Base-by-base conservation (phyloP, 2,888 invertebrate species). In the Ametastegia equiseti region DNA sequence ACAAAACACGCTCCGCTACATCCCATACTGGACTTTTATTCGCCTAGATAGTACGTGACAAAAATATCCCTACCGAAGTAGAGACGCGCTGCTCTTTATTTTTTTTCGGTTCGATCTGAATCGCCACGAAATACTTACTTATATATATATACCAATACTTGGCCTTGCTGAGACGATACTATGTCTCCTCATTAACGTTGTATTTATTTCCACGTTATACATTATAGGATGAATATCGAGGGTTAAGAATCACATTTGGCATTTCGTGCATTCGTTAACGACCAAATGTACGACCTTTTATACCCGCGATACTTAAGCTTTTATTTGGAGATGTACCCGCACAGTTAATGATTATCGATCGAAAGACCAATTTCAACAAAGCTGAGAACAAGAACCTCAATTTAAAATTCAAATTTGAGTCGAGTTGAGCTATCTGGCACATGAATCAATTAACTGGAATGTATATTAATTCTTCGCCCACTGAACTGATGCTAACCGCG, bases 341-440 rank as follows among this genome's bases (percentile, higher is more conserved):
- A 60, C 30, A 30, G 60, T 60, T 60, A 15, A 60, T 30, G 15
- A 60, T 60, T 13, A 60, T n/a, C 60, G 30, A 60, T 60, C 27
- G 30, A 13, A 60, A 60, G 60, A 60, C 60, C 60, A 60, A 60
- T 27, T 30, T 60, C 30, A 27, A 60, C 60, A 60, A 60, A 30
- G 27, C 60, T 30, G 60, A 15, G 60, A 23, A 60, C 60, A 30
- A 60, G 30, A 60, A 60, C 60, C 60, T 60, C 30, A 60, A 60
- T 60, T 60, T 60, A 6, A 15, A 60, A 60, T 27, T 60, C 13
- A 60, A 60, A 60, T 60, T 60, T 5, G 9, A 42, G 5, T n/a
- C 11, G 54, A 23, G 54, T 54, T 54, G 23, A 54, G 23, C 1
- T 54, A 23, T 4, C 54, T 23, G 23, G 23, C 23, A 54, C 23